Conservation (phyloP, 2,797 vertebrate species). For the Sternarchorhynchus goeldii region DNA sequence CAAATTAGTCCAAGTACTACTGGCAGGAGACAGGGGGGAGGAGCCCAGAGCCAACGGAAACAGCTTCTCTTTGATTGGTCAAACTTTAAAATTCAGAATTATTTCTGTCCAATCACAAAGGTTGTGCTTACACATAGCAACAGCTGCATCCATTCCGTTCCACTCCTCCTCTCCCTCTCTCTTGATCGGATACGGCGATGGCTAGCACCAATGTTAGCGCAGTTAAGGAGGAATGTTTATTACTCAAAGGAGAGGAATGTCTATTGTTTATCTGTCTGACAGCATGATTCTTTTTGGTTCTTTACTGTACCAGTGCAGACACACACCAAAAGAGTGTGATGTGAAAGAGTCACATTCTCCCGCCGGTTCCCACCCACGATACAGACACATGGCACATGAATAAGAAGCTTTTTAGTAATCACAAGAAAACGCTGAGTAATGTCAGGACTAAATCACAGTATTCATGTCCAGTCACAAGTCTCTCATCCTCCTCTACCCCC, state of each 20-base stretch:
- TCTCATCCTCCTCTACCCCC: constrained; percentile 32
- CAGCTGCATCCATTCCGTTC: constrained; percentile 41
- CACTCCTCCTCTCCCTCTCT: constrained; percentile 5
- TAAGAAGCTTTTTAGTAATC: constrained; percentile 27
- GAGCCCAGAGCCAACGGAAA: constrained; percentile 51
- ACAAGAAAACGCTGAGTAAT: constrained; percentile 50
- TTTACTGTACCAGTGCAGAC: constrained; percentile 54
- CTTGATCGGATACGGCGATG: constrained; percentile 12
- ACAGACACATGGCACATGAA: constrained; percentile 58
- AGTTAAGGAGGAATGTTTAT: constrained; percentile 59
- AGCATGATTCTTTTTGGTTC: constrained; percentile 72
- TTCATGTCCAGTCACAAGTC: constrained; percentile 47
- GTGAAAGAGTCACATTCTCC: constrained; percentile 29
- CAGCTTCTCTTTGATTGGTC: constrained; percentile 69
- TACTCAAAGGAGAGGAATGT: constrained; percentile 75
- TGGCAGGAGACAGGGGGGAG: constrained; percentile 34
- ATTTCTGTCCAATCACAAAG: constrained; percentile 67
- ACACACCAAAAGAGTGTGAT: constrained; percentile 50
- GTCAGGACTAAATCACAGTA: constrained; percentile 49
- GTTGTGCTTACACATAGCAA: constrained; percentile 55
- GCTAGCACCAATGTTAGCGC: constrained; percentile 24
- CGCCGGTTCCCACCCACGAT: constrained; percentile 24
- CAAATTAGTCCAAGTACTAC: constrained; percentile 65
- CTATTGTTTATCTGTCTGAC: constrained; percentile 66
- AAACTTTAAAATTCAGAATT: constrained; percentile 74